These are phyloP conservation scores for Ameiurus melas DNA, from an alignment of 2,113 vertebrate genomes.

Conservation along the genomic window DNA sequence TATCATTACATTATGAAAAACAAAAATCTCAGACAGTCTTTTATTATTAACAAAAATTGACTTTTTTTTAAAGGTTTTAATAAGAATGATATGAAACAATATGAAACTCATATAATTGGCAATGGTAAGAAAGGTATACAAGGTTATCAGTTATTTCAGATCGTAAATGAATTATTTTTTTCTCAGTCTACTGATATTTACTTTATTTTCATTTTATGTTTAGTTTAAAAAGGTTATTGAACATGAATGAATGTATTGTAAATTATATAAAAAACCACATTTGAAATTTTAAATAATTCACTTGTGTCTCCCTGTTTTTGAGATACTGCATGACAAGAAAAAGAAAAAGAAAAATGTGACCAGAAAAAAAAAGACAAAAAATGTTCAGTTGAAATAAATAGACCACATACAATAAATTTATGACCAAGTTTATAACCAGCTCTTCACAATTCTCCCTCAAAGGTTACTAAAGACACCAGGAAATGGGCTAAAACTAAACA, in stretches of 20 bases:
- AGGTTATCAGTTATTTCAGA: background rate
- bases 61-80: background rate
- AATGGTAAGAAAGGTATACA: background rate
- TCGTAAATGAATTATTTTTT: background rate
- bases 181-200: background rate
- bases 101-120: background rate
- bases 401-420: background rate
- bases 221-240: background rate
- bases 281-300: background rate
- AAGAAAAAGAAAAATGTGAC: background rate
- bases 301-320: background rate
- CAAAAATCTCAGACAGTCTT: too few species aligned
- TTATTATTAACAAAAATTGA: background rate
- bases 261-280: background rate
- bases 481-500: slow-evolving; percentile 6
- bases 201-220: background rate
- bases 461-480: background rate
- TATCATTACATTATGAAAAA: background rate
- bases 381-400: background rate
- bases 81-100: background rate
- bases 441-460: background rate
- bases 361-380: background rate
- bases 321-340: background rate
- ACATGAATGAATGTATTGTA: background rate
- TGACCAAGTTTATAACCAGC: background rate